phyloP scores from a whole-genome alignment of 2,113 vertebrate species.

The Nestor notabilis region DNA sequence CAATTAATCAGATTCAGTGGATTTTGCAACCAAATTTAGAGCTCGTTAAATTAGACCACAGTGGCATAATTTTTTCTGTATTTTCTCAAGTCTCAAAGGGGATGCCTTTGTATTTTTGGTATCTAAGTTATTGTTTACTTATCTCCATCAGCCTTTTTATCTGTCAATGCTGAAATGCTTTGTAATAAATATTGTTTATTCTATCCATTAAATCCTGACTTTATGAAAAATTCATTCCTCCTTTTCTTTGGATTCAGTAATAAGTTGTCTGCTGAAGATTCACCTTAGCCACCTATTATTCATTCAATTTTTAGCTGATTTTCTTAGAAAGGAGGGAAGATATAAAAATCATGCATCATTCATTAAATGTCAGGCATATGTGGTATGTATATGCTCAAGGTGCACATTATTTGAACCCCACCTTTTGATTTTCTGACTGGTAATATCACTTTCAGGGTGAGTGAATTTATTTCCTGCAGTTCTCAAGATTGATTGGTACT shows the following conservation, averaged over 20 bases:
- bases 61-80: accelerated
- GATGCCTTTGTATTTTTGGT: not conserved
- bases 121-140: not conserved
- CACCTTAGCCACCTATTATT: not conserved
- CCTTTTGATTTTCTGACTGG: constrained; percentile 59
- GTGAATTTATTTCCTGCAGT: constrained; percentile 26
- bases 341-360: constrained; percentile 32
- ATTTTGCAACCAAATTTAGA: not conserved
- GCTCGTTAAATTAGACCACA: not conserved
- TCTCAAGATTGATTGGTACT: not conserved
- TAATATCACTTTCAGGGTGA: constrained; percentile 42
- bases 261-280: not conserved
- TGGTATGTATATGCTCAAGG: not conserved
- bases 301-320: constrained; percentile 3
- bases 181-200: not conserved
- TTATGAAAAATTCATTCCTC: not conserved
- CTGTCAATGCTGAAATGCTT: not conserved
- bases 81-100: not conserved
- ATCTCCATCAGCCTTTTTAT: not conserved
- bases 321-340: not conserved
- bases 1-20: not conserved
- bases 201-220: not conserved
- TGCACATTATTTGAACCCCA: not conserved
- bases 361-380: not conserved
- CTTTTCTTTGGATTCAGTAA: not conserved